phyloP scores from a whole-genome alignment of 1,140 invertebrate genomes.

The Chelonus insularis region DNA sequence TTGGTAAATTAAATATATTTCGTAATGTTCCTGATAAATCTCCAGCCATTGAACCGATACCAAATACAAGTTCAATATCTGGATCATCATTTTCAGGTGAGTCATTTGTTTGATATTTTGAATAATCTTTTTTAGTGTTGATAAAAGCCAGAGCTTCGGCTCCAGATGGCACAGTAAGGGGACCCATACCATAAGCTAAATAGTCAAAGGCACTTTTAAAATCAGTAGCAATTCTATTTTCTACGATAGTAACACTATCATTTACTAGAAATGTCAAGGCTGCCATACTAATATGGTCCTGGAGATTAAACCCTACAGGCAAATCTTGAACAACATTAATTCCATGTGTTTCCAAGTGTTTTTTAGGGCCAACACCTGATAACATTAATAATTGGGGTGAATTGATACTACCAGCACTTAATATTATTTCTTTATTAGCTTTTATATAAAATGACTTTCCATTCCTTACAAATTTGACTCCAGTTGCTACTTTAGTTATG shows the following conservation, averaged over 20 bases:
- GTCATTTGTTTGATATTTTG: neutral
- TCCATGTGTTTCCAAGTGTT: conserved; percentile 57
- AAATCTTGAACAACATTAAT: conserved; percentile 67
- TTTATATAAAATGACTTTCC: conserved; percentile 54
- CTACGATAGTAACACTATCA: conserved; percentile 62
- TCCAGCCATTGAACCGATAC: conserved; percentile 70
- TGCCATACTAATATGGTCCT: conserved; percentile 75
- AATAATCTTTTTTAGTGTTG: conserved; percentile 55
- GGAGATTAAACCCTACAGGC: conserved; percentile 79
- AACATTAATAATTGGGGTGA: conserved; percentile 68
- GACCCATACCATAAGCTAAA: conserved; percentile 64
- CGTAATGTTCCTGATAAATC: conserved; percentile 72
- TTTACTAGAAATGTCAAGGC: conserved; percentile 72
- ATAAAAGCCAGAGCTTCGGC: conserved; percentile 73
- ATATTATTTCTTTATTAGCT: conserved; percentile 63
- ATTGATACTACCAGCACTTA: conserved; percentile 64
- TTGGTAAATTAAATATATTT: conserved; percentile 65
- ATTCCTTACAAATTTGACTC: conserved; percentile 69
- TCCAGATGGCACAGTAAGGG: conserved; percentile 71
- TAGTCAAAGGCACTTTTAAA: conserved; percentile 64
- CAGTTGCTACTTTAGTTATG: conserved; percentile 63
- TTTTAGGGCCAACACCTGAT: conserved; percentile 62
- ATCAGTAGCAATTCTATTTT: conserved; percentile 58
- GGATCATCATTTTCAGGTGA: conserved; percentile 57
- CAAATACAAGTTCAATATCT: conserved; percentile 79